A percentile compares a stretch with the other conserved stretches of the same genome.
phyloP scores from a whole-genome alignment of 2,888 invertebrate genomes.

The Erebia epiphron region DNA sequence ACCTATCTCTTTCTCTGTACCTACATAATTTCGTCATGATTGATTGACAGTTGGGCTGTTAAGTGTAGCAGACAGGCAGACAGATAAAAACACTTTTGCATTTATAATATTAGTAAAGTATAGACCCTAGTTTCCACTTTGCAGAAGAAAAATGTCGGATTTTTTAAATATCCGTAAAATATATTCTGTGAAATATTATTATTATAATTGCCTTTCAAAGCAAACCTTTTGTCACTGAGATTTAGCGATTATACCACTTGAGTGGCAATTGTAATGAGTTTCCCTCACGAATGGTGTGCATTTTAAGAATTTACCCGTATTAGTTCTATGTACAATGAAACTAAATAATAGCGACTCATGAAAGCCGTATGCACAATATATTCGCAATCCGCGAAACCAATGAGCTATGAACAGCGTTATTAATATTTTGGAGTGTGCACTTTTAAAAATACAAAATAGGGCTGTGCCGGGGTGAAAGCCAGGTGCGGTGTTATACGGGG shows the following conservation, averaged over 20 bases:
- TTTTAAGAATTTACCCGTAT: conserved; percentile 30
- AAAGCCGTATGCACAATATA: conserved; percentile 48
- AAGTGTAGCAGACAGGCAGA: too few species aligned
- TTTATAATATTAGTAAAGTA: too few species aligned
- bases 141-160: too few species aligned
- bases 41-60: too few species aligned
- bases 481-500: conserved; percentile 60
- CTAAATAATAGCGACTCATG: conserved; percentile 56
- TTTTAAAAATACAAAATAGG: conserved; percentile 54
- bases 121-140: too few species aligned
- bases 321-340: conserved; percentile 47
- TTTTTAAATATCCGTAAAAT: not conserved
- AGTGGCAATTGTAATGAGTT: conserved; percentile 21
- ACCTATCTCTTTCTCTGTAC: too few species aligned
- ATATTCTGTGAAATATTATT: not conserved
- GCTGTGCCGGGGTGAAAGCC: conserved; percentile 68
- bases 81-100: too few species aligned
- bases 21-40: too few species aligned
- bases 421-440: conserved; percentile 63
- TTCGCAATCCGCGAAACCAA: conserved; percentile 60
- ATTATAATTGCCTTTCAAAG: not conserved
- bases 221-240: not conserved
- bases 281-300: conserved; percentile 13
- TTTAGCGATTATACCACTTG: conserved; percentile 29
- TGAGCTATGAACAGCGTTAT: conserved; percentile 70